These are phyloP conservation scores for Scomber scombrus DNA, from an alignment of 2,113 vertebrate genomes.

Conservation along the genomic window DNA sequence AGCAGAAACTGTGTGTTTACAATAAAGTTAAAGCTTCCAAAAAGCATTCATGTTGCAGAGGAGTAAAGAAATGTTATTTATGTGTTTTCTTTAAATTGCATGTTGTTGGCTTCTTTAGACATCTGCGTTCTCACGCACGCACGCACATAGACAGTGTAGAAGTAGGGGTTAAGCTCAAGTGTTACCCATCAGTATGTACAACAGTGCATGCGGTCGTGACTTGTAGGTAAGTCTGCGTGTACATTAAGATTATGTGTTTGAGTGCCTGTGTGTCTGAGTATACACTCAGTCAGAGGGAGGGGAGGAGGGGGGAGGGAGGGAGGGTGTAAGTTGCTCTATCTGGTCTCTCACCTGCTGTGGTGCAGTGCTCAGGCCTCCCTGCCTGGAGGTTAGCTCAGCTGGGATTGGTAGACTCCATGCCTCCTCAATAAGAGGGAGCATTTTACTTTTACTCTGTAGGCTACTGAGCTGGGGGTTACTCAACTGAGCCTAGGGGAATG, in stretches of 20 bases:
- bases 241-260: constrained; percentile 28
- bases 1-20: background rate
- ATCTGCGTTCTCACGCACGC: background rate
- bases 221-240: constrained; percentile 38
- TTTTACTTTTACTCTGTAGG: constrained; percentile 99
- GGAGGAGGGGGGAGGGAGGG: constrained; percentile 9
- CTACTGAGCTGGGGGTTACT: constrained; percentile 99
- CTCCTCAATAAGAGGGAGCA: constrained; percentile 99
- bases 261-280: constrained; percentile 38
- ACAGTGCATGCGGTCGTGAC: constrained; percentile 45
- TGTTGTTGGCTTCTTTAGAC: constrained; percentile 29
- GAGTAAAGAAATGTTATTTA: background rate
- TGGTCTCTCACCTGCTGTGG: constrained; percentile 99
- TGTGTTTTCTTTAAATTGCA: background rate
- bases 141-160: background rate
- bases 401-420: constrained; percentile 99
- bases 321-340: constrained; percentile 73
- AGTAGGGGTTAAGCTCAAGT: constrained; percentile 58
- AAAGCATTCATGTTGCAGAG: background rate
- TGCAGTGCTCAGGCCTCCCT: constrained; percentile 99
- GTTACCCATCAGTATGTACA: constrained; percentile 61
- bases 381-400: constrained; percentile 99
- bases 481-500: constrained; percentile 99
- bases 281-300: constrained; percentile 31
- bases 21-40: background rate